phyloP scores from a whole-genome alignment of 2,888 invertebrate genomes.

The Nipponacmea schrenckii region DNA sequence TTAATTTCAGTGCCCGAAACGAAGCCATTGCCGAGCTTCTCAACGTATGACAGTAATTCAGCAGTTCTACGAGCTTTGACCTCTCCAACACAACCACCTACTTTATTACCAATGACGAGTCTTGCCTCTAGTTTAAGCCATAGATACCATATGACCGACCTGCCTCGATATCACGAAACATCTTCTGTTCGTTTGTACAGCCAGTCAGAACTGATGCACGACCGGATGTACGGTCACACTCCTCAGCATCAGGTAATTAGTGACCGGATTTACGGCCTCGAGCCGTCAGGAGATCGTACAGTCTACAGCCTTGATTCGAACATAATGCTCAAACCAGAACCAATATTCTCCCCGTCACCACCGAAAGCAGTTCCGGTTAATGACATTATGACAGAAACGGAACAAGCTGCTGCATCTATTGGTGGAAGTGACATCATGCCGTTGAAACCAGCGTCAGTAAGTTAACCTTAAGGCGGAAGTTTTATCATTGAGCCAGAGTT shows the following conservation, averaged over 20 bases:
- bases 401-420: constrained; percentile 22
- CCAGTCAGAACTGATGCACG: constrained; percentile 22
- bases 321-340: constrained; percentile 34
- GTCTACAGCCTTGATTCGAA: constrained; percentile 18
- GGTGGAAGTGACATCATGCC: constrained; percentile 32
- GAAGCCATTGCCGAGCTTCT: constrained; percentile 16
- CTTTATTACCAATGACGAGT: constrained; percentile 30
- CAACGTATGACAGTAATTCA: constrained; percentile 26
- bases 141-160: constrained; percentile 21
- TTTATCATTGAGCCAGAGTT: too few relatives aligned
- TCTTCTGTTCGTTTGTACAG: neutral
- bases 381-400: constrained; percentile 26
- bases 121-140: constrained; percentile 15
- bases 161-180: constrained; percentile 12
- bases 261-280: neutral
- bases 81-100: constrained; percentile 22
- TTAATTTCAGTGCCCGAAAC: constrained; percentile 12
- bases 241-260: neutral
- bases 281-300: neutral
- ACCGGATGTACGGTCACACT: constrained; percentile 14
- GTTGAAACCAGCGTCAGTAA: constrained; percentile 33
- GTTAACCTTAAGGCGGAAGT: constrained; percentile 10
- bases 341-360: constrained; percentile 36
- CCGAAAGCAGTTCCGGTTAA: constrained; percentile 40
- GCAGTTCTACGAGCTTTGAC: constrained; percentile 37